Conservation (phyloP, 2,113 vertebrate species). For the Macrotis lagotis region DNA sequence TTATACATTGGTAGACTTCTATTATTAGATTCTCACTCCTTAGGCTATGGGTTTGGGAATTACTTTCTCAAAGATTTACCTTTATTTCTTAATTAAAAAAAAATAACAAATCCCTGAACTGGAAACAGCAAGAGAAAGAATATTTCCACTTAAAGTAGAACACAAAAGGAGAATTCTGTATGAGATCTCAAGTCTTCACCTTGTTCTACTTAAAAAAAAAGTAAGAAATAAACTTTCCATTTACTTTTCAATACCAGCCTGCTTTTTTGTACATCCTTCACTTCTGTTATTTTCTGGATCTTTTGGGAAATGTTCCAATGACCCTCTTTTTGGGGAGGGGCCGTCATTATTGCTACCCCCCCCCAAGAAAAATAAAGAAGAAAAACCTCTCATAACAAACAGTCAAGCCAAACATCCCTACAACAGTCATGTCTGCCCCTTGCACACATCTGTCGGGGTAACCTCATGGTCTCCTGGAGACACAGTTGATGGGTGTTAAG, state of each 20-base stretch:
- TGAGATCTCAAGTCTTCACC: not conserved
- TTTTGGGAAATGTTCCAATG: not conserved
- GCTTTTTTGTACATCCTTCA: not conserved
- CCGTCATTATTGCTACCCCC: not conserved
- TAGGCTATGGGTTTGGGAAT: constrained; percentile 37
- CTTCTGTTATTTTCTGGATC: not conserved
- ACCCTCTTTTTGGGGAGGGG: not conserved
- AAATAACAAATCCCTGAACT: not conserved
- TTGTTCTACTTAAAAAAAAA: not conserved
- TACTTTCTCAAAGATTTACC: constrained; percentile 11
- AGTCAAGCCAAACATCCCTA: not conserved
- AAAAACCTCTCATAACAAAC: not conserved
- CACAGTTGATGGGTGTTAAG: not conserved
- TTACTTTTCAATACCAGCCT: not conserved
- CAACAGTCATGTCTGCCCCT: not conserved
- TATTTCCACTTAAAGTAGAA: not conserved
- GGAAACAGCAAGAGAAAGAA: not conserved
- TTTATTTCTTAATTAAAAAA: not conserved
- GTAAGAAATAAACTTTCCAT: not conserved
- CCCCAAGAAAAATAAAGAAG: not conserved
- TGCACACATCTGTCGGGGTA: too few relatives aligned
- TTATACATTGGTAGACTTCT: constrained; percentile 53
- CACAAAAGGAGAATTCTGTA: not conserved
- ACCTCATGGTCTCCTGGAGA: not conserved
- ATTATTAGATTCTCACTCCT: constrained; percentile 29